A percentile compares a stretch with the other conserved stretches of the same genome.
Evolutionary conservation across 1,140 invertebrate genomes (phyloP).

Genomic region (Drosophila equinoxialis): DNA sequence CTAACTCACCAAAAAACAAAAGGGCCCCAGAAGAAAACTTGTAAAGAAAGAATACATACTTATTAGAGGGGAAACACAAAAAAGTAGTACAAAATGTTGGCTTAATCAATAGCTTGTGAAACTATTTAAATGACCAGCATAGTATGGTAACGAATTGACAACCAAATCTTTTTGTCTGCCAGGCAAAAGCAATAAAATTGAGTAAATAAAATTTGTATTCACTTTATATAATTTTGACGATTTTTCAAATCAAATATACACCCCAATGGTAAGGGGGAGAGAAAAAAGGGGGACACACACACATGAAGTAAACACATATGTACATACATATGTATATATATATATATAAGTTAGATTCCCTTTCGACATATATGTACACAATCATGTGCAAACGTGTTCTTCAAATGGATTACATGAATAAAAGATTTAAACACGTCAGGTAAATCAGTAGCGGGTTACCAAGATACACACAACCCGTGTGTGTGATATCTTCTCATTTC

Average conservation of each 20-base stretch:
- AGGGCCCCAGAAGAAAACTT: neutral
- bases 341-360: conserved; percentile 49
- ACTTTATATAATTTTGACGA: conserved; percentile 80
- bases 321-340: conserved; percentile 19
- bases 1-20: conserved; percentile 2
- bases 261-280: neutral
- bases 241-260: conserved; percentile 71
- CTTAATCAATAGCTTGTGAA: conserved; percentile 10
- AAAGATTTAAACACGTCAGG: conserved; percentile 80
- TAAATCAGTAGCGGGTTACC: conserved; percentile 80
- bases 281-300: conserved; percentile 13
- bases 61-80: neutral
- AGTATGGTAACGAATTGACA: conserved; percentile 46
- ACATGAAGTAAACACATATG: neutral
- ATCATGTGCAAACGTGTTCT: conserved; percentile 81
- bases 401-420: conserved; percentile 82
- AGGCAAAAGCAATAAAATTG: conserved; percentile 65
- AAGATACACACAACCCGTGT: conserved; percentile 43
- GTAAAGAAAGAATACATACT: neutral
- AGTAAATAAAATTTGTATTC: conserved; percentile 80
- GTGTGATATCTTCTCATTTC: conserved; percentile 25
- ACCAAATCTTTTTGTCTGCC: conserved; percentile 58
- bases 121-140: conserved; percentile 29
- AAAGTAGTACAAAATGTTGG: conserved; percentile 4
- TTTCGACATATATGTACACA: conserved; percentile 66